Conservation (phyloP, 2,888 invertebrate genomes). For the Melinaea menophilus region DNA sequence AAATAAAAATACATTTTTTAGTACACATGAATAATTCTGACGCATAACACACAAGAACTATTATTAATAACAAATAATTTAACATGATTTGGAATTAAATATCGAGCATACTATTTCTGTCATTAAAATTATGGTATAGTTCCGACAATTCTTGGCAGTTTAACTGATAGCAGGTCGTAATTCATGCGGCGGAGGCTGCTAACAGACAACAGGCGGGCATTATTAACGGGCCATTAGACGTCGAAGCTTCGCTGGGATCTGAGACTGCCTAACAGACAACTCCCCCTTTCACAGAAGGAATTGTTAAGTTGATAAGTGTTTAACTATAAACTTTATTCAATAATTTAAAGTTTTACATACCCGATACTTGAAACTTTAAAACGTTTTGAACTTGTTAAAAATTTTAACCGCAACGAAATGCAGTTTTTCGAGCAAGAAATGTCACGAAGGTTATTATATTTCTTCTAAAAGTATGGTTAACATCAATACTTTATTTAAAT, state of each 20-base stretch:
- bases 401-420: conserved; percentile 15
- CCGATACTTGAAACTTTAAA: conserved; percentile 17
- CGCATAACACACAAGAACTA: too few species aligned
- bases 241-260: conserved; percentile 44
- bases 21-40: too few species aligned
- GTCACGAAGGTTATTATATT: conserved; percentile 1
- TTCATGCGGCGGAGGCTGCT: conserved; percentile 57
- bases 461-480: background rate
- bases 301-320: conserved; percentile 31
- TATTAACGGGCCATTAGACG: conserved; percentile 71
- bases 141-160: conserved; percentile 55
- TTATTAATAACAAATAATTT: too few species aligned
- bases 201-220: conserved; percentile 63
- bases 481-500: background rate
- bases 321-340: conserved; percentile 28
- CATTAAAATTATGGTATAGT: conserved; percentile 41
- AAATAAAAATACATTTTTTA: too few species aligned
- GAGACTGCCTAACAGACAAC: conserved; percentile 28
- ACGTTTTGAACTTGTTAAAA: conserved; percentile 21
- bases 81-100: too few species aligned
- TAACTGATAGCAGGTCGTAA: conserved; percentile 61
- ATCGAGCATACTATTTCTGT: conserved; percentile 19
- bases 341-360: conserved; percentile 25
- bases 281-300: conserved; percentile 28
- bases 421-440: conserved; percentile 10